A percentile compares a stretch with the other conserved stretches of the same genome.
Evolutionary conservation across 2,113 vertebrate species (phyloP).

Genomic region (Peromyscus californicus): DNA sequence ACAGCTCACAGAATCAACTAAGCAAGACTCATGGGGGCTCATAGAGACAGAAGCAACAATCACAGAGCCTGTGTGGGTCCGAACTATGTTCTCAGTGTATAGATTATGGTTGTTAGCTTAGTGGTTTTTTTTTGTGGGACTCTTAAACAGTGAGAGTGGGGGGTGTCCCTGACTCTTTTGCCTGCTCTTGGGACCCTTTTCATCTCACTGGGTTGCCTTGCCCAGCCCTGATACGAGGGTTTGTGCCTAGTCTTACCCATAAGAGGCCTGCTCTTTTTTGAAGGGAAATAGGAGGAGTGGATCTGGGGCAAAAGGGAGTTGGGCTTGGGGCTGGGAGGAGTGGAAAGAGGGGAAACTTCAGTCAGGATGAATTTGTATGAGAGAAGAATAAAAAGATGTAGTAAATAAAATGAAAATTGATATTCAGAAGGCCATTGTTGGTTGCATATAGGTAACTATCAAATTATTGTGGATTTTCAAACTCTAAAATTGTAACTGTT

Average conservation of each 20-base stretch:
- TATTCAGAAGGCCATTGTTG: neutral
- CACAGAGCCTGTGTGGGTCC: neutral
- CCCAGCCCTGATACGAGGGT: neutral
- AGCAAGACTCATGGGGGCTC: neutral
- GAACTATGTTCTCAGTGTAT: neutral
- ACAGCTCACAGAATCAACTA: neutral
- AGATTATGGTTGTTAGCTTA: neutral
- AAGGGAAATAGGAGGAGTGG: neutral
- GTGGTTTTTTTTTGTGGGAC: neutral
- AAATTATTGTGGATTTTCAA: constrained; percentile 21
- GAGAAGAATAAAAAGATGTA: neutral
- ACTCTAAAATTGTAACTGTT: constrained; percentile 37
- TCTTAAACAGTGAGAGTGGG: neutral
- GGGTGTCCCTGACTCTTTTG: neutral
- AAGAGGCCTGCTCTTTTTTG: neutral
- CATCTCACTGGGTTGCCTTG: neutral
- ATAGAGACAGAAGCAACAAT: neutral
- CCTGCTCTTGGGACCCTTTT: neutral
- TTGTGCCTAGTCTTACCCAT: neutral
- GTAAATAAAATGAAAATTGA: constrained; percentile 18
- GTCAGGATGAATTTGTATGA: neutral
- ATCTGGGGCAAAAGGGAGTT: neutral
- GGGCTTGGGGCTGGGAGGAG: neutral
- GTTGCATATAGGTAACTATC: neutral
- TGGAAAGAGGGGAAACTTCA: too few species aligned